phyloP scores from a whole-genome alignment of 2,797 vertebrate species.

The Hemibagrus guttatus region DNA sequence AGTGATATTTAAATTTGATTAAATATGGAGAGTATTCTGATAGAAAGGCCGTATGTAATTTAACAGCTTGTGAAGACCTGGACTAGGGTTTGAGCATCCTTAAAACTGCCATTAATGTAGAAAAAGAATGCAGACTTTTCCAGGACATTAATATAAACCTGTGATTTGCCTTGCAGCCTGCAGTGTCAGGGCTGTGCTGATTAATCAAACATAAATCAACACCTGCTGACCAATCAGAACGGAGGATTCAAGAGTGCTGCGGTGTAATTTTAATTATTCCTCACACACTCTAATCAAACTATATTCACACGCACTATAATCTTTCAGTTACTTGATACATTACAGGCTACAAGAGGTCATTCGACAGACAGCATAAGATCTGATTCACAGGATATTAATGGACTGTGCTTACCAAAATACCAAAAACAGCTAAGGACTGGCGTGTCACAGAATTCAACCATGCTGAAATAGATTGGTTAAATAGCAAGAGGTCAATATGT shows the following conservation, averaged over 20 bases:
- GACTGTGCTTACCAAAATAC: neutral
- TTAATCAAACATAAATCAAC: neutral
- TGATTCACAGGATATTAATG: neutral
- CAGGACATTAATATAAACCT: neutral
- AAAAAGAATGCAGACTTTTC: neutral
- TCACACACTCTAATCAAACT: neutral
- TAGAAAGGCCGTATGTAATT: neutral
- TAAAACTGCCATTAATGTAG: neutral
- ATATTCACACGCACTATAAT: neutral
- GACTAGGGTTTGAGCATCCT: neutral
- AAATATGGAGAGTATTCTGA: neutral
- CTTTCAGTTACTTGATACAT: neutral
- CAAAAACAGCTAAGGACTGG: neutral
- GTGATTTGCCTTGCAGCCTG: neutral
- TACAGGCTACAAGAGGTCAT: neutral
- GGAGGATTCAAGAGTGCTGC: no score
- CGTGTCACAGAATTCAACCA: neutral
- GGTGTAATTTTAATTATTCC: neutral
- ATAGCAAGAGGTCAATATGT: neutral
- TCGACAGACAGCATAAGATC: neutral
- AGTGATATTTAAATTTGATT: neutral
- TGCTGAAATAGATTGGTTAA: neutral
- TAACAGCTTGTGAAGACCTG: neutral
- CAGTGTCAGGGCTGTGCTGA: neutral
- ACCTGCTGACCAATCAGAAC: neutral